phyloP scores from a whole-genome alignment of 2,797 vertebrate species.

The Myiotriccus ornatus region DNA sequence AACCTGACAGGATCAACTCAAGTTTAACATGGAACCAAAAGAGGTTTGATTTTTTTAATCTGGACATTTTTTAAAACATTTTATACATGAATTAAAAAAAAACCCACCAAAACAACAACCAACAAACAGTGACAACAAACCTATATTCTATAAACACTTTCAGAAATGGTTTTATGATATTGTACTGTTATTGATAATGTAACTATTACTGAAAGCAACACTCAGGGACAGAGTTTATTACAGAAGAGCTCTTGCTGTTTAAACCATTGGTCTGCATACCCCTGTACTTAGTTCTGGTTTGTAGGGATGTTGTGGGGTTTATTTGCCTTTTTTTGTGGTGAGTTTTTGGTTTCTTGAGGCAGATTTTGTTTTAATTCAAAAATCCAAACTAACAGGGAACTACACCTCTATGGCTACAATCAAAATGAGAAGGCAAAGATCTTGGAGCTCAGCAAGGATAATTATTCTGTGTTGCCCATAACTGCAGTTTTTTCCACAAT shows the following conservation, averaged over 20 bases:
- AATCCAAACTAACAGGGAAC: neutral
- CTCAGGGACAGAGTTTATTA: neutral
- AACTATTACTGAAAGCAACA: neutral
- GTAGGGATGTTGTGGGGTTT: neutral
- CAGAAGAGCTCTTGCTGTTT: neutral
- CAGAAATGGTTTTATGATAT: neutral
- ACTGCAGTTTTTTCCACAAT: neutral
- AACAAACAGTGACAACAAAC: neutral
- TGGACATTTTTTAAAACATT: neutral
- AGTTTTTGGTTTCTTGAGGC: neutral
- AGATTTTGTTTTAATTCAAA: neutral
- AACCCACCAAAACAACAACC: neutral
- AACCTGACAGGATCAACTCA: rapidly evolving
- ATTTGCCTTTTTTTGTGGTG: neutral
- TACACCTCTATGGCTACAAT: neutral
- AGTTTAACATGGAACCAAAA: neutral
- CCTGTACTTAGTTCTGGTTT: neutral
- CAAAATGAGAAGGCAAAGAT: neutral
- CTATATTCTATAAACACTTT: neutral
- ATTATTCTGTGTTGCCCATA: neutral
- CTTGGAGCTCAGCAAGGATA: neutral
- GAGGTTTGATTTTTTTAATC: neutral
- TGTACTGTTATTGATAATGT: neutral
- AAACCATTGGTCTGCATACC: neutral
- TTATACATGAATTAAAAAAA: neutral